A percentile compares a stretch with the other conserved stretches of the same genome.
Conservation (phyloP, 2,888 invertebrate genomes). For the Microdon myrmicae region DNA sequence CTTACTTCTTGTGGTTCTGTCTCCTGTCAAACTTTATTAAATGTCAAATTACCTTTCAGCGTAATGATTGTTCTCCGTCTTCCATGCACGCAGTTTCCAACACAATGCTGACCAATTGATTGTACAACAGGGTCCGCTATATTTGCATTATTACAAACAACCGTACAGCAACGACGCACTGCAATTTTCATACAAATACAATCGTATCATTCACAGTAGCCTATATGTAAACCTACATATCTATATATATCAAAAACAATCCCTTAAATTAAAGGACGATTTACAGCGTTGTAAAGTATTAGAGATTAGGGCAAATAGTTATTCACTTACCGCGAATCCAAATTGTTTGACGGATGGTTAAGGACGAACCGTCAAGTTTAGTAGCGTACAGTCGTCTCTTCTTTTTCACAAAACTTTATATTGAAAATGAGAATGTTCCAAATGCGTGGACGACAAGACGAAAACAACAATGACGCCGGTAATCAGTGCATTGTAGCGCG, state of each 20-base stretch:
- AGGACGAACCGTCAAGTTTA: not conserved
- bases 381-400: not conserved
- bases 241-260: constrained; percentile 40
- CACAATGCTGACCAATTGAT: constrained; percentile 25
- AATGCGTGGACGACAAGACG: constrained; percentile 31
- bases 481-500: constrained; percentile 33
- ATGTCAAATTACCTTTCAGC: constrained; percentile 33
- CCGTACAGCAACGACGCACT: constrained; percentile 27
- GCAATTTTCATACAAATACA: constrained; percentile 22
- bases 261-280: constrained; percentile 27
- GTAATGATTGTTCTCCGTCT: not conserved
- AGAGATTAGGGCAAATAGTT: constrained; percentile 10
- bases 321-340: constrained; percentile 22
- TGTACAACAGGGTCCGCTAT: constrained; percentile 44
- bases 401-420: constrained; percentile 18
- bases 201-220: no score
- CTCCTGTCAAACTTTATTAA: constrained; percentile 36
- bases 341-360: constrained; percentile 21
- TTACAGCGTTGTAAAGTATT: no score
- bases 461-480: constrained; percentile 45
- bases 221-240: no score
- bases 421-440: constrained; percentile 19
- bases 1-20: constrained; percentile 18
- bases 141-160: constrained; percentile 30
- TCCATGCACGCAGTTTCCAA: constrained; percentile 19